Conservation (phyloP, 1,140 invertebrate genomes). For the Bicyclus anynana region DNA sequence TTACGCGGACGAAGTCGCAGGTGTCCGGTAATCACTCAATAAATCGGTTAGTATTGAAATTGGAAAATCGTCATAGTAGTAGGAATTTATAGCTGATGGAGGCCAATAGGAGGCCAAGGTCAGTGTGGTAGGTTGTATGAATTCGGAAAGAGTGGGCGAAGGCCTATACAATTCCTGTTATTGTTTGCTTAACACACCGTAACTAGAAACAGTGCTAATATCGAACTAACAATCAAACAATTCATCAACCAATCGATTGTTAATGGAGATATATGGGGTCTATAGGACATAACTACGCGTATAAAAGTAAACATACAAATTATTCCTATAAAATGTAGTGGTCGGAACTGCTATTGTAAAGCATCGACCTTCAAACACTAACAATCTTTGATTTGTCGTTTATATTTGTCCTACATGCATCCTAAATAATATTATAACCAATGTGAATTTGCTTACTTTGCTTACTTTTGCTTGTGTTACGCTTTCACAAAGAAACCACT, state of each 20-base stretch:
- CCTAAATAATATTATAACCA: too few relatives aligned
- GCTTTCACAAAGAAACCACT: too few relatives aligned
- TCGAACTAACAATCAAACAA: neutral
- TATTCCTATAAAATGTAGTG: too few relatives aligned
- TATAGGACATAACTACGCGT: too few relatives aligned
- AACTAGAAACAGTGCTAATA: neutral
- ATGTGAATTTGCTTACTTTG: too few relatives aligned
- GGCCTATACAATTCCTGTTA: slow-evolving; percentile 1
- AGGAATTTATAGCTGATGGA: neutral
- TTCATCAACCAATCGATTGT: neutral
- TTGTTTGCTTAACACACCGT: slow-evolving; percentile 2
- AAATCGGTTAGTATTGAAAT: slow-evolving; percentile 6
- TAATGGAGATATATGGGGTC: neutral
- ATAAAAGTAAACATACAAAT: too few relatives aligned
- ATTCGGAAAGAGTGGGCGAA: slow-evolving; percentile 9
- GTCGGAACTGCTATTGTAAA: too few relatives aligned
- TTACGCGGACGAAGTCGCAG: too few relatives aligned
- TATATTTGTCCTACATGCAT: too few relatives aligned
- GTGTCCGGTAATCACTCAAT: neutral
- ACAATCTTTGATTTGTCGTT: too few relatives aligned
- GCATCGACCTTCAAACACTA: too few relatives aligned
- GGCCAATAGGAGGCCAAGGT: slow-evolving; percentile 14
- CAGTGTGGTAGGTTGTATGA: neutral
- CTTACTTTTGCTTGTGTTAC: too few relatives aligned
- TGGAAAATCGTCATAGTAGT: slow-evolving; percentile 5